Conservation (phyloP, 2,113 vertebrate genomes). For the Talpa occidentalis region DNA sequence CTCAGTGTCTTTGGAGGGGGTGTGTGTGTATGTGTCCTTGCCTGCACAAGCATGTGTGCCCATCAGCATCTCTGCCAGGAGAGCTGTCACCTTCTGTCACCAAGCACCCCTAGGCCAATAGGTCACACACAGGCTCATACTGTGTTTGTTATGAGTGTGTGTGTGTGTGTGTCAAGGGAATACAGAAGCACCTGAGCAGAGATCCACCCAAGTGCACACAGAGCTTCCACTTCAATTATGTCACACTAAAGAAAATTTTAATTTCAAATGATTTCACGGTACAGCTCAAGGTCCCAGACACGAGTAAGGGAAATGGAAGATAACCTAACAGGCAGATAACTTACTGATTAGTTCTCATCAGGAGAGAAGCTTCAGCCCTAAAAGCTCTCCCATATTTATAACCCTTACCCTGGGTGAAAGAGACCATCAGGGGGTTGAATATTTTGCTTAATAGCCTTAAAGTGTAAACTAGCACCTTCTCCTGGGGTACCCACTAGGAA, state of each 20-base stretch:
- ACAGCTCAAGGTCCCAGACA: slow-evolving; percentile 60
- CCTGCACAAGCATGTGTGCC: accelerated
- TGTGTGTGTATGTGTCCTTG: neutral
- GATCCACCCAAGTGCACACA: neutral
- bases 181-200: neutral
- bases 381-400: slow-evolving; percentile 74
- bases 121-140: accelerated
- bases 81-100: neutral
- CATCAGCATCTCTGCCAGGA: neutral
- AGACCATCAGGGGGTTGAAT: slow-evolving; percentile 60
- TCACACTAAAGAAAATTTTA: slow-evolving; percentile 73
- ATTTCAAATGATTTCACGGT: slow-evolving; percentile 79
- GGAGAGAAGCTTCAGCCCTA: slow-evolving; percentile 66
- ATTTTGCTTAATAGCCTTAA: slow-evolving; percentile 77
- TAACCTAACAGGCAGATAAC: slow-evolving; percentile 67
- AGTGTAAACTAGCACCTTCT: slow-evolving; percentile 46
- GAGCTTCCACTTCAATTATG: slow-evolving; percentile 72
- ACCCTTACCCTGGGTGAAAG: slow-evolving; percentile 62
- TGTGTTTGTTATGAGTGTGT: neutral
- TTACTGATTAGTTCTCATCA: slow-evolving; percentile 20
- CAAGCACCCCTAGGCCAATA: neutral
- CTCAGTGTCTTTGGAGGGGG: neutral
- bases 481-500: slow-evolving; percentile 66
- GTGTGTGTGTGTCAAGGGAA: neutral
- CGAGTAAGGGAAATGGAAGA: slow-evolving; percentile 68